Evolutionary conservation across 2,797 vertebrate genomes (phyloP).

Genomic region (Artibeus jamaicensis): DNA sequence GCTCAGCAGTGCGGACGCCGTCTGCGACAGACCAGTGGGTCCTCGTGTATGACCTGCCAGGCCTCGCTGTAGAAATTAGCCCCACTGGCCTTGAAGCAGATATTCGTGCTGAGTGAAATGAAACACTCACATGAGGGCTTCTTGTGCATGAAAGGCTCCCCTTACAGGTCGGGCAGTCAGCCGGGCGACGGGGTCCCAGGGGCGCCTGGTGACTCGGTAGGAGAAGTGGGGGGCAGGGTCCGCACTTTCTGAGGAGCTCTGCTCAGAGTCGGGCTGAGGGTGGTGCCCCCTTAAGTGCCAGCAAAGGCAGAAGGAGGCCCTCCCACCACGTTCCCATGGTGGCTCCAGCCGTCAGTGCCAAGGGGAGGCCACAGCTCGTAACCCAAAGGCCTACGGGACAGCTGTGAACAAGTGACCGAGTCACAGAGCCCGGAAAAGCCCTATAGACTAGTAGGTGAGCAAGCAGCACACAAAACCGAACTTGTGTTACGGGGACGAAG

Average conservation of each 20-base stretch:
- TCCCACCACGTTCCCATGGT: not conserved
- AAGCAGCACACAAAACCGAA: not conserved
- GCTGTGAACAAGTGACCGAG: not conserved
- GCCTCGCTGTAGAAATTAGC: not conserved
- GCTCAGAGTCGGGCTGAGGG: too few species aligned
- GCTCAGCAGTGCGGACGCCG: not conserved
- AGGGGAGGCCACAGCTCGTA: rapidly evolving
- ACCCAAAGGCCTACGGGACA: not conserved
- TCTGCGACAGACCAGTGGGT: too few species aligned
- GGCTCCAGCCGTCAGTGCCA: not conserved
- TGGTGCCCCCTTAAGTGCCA: too few species aligned
- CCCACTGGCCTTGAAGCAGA: not conserved
- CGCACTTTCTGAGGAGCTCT: not conserved
- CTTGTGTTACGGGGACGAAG: not conserved
- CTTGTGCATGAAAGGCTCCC: not conserved
- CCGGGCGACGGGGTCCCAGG: not conserved
- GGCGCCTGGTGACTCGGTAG: not conserved
- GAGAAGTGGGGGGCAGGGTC: not conserved
- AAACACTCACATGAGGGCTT: not conserved
- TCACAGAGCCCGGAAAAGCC: not conserved
- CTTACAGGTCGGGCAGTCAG: not conserved
- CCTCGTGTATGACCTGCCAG: not conserved
- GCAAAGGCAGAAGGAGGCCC: not conserved
- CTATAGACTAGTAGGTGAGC: not conserved
- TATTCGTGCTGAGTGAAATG: not conserved